phyloP scores from a whole-genome alignment of 2,113 vertebrate genomes.

The Orcinus orca region DNA sequence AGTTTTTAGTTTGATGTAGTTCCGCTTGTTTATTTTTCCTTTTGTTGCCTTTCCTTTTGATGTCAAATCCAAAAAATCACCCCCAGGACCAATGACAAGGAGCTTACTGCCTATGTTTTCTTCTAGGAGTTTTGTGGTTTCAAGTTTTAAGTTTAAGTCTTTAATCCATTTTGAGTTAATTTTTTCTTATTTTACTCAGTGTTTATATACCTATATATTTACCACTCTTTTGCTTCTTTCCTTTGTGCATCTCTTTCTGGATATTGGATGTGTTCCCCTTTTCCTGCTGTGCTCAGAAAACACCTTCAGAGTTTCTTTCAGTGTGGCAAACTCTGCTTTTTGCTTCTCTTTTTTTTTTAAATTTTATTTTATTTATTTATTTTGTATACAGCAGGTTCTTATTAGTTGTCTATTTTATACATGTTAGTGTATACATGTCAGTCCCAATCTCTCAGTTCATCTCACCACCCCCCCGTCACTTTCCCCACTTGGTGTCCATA shows the following conservation, averaged over 20 bases:
- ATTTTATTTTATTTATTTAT: no score
- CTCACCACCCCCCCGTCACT: no score
- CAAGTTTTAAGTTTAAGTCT: neutral
- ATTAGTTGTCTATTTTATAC: no score
- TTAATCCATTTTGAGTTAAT: neutral
- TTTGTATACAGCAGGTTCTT: no score
- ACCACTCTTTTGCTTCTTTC: neutral
- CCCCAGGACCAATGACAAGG: neutral
- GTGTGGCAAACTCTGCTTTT: neutral
- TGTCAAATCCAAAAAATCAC: neutral
- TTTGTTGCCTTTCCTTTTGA: neutral
- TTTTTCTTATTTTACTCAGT: neutral
- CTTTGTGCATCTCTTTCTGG: neutral
- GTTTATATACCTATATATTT: neutral
- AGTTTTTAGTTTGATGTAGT: neutral
- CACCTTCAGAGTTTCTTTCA: neutral
- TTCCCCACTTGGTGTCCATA: no score
- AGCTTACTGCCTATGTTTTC: neutral
- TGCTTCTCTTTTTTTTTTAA: neutral
- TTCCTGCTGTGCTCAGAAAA: neutral
- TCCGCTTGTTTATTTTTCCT: neutral
- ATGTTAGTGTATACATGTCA: no score
- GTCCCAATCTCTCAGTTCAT: no score
- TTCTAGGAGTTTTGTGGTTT: neutral
- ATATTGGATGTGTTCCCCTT: neutral